A percentile compares a stretch with the other conserved stretches of the same genome.
phyloP scores from a whole-genome alignment of 2,113 vertebrate genomes.

The Anoura caudifer region DNA sequence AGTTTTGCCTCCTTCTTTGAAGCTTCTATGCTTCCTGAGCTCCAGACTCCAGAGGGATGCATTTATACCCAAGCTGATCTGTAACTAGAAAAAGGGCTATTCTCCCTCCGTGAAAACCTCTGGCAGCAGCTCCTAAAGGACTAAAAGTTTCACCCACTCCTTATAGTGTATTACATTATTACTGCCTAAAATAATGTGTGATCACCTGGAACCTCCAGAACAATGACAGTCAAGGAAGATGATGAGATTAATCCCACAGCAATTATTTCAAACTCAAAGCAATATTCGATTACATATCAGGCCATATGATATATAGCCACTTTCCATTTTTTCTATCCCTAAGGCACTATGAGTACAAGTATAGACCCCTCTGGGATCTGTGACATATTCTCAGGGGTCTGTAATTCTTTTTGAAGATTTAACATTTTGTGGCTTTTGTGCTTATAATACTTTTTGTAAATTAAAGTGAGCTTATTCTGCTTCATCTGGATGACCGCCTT shows the following conservation, averaged over 20 bases:
- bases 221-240: constrained; percentile 35
- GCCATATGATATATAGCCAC: not conserved
- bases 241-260: constrained; percentile 42
- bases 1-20: not conserved
- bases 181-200: constrained; percentile 52
- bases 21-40: not conserved
- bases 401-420: constrained; percentile 23
- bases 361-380: not conserved
- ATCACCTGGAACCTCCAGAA: constrained; percentile 32
- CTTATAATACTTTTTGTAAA: not conserved
- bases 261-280: constrained; percentile 49
- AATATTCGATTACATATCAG: not conserved
- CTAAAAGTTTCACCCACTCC: not conserved
- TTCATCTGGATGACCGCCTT: not conserved
- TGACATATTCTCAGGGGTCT: not conserved
- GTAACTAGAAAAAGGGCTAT: not conserved
- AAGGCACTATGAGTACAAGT: not conserved
- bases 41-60: not conserved
- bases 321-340: not conserved
- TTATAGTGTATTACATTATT: not conserved
- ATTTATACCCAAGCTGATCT: not conserved
- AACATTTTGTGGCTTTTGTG: not conserved
- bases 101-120: not conserved
- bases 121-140: not conserved
- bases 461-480: not conserved